Base-by-base conservation (phyloP, 2,888 invertebrate genomes). In the Marronus borbonicus region DNA sequence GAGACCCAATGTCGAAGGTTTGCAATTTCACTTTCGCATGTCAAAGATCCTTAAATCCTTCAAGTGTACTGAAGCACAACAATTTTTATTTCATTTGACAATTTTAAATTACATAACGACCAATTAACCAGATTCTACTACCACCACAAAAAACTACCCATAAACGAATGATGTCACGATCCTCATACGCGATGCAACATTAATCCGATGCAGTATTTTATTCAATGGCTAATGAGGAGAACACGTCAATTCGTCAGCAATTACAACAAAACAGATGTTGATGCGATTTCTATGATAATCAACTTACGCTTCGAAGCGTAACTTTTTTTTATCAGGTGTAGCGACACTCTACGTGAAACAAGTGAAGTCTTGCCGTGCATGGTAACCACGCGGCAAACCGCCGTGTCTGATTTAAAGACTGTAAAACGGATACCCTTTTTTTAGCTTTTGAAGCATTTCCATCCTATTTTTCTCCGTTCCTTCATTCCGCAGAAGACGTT, bases 241-340 rank as follows among this genome's bases (percentile, higher is more conserved):
- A 66, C 44, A n/a, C 20, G 65, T 66, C 44, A 44, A 66, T 66
- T 44, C 44, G 12, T 20, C 20, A 44, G 4, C 20, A 66, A 44
- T 66, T 66, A 66, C 39, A 3, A 39, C 44, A 66, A 66, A 66
- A 66, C 65, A 66, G 17, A 66, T 66, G 65, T 66, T 44, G 65
- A 65, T 65, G 36, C 8, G 65, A 65, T 36, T 65, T 39, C 65
- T 44, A 66, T 66, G 44, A 39, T 66, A 66, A 66, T 66, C 39
- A 66, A 17, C 65, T 66, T 44, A 17, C 24, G 5, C 39, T 24
- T n/a, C 20, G n/a, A n/a, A 62, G 39, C 44, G 10, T 8, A 28
- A 8, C 8, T 12, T 3, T 44, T 44, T 44, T 24, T 44, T 62
- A 31, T 62, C 62, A 31, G 31, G 65, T 66, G 65, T 20, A 17